Conservation (phyloP, 2,797 vertebrate genomes). For the Syngnathus acus region DNA sequence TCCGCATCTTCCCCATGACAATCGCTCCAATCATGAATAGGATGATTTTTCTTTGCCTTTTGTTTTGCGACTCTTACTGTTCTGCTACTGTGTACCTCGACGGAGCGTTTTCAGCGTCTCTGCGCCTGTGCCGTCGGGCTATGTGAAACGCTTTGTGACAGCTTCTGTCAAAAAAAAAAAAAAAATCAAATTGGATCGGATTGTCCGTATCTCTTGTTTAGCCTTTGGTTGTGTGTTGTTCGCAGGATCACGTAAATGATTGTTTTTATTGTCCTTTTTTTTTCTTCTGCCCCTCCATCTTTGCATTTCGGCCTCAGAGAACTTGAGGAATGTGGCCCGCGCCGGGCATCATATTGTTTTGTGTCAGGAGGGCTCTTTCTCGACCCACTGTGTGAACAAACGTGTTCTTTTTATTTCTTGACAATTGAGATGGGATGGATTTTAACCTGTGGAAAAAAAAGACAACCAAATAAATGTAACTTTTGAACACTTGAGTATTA, state of each 20-base stretch:
- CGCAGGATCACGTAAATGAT: neutral
- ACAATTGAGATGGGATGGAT: slow-evolving; percentile 67
- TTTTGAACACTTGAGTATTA: slow-evolving; percentile 21
- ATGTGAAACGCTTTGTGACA: no score
- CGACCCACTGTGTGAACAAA: slow-evolving; percentile 64
- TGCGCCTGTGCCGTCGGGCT: no score
- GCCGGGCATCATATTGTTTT: slow-evolving; percentile 70
- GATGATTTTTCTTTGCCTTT: neutral
- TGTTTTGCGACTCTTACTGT: no score
- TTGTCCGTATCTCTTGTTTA: neutral
- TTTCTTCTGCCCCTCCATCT: neutral
- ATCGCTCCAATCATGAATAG: neutral
- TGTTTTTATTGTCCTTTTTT: neutral
- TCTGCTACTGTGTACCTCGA: no score
- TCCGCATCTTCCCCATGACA: slow-evolving; percentile 48
- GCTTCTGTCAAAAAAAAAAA: no score
- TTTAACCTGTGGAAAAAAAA: slow-evolving; percentile 72
- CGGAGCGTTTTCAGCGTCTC: no score
- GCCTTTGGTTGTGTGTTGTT: neutral
- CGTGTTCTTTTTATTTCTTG: slow-evolving; percentile 54
- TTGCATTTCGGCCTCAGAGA: slow-evolving; percentile 47
- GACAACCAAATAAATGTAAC: slow-evolving; percentile 78
- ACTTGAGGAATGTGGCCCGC: slow-evolving; percentile 67
- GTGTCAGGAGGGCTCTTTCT: slow-evolving; percentile 54
- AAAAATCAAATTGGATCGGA: no score